Evolutionary conservation across 1,140 invertebrate genomes (phyloP), one percentile per base, ranked within the genome.

Genomic region (Psix sp.): DNA sequence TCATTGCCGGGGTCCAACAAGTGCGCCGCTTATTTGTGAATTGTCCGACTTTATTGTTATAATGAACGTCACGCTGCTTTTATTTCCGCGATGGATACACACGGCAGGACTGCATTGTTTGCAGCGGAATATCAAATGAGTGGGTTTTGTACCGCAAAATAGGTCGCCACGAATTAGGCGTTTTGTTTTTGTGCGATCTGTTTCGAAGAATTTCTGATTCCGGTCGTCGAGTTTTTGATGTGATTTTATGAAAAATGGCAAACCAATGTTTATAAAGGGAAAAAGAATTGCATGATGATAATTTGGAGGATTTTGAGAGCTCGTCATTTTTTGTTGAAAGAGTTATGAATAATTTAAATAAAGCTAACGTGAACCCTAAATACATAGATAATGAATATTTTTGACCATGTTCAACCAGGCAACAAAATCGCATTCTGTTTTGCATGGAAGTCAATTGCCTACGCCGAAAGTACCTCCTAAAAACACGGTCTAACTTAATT

Each of bases 401-500:
- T n/a, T n/a, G n/a, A n/a, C 21, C 4, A 24, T 5, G 9, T 24
- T 5, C 9, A 24, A 24, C 4, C 21, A 24, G 9, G 21, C 21
- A 24, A 24, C 21, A 24, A 9, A 24, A 24, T 9, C 4, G 21
- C 21, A 24, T 24, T 24, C 9, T n/a, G n/a, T n/a, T n/a, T n/a
- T n/a, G n/a, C n/a, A n/a, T n/a, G n/a, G n/a, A n/a, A 59, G 39
- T 54, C 56, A 45, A 70, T 52, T 38, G 7, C 14, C 31, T 5
- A 18, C 10, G 24, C 26, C 20, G n/a, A 14, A 48, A 46, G 11
- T 36, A 16, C n/a, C 9, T 13, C 15, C 18, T 9, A 60, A 70
- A 62, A 70, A 71, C 51, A 51, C 18, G 21, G 11, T 7, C 10
- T 62, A 72, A 51, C 31, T 33, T 46, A 60, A 52, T 72, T 63